Percentiles rank a stretch among this genome's conserved stretches.
These are phyloP conservation scores for Metaphire vulgaris DNA, from an alignment of 1,140 invertebrate species.

Conservation along the genomic window DNA sequence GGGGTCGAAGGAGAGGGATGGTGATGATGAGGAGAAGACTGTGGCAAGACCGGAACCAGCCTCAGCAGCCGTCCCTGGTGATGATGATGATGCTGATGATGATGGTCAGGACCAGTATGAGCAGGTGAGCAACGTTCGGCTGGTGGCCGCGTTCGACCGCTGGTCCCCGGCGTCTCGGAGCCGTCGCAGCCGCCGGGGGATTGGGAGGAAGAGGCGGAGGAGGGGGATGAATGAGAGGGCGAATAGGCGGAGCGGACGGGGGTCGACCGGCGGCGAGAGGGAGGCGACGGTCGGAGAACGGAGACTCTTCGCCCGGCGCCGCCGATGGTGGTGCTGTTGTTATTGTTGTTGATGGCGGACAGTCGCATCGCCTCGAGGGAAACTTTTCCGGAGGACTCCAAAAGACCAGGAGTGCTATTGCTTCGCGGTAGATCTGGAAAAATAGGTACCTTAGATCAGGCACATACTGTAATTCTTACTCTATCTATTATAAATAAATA, in stretches of 20 bases:
- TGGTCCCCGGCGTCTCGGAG: constrained; percentile 26
- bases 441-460: no score
- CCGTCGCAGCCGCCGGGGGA: constrained; percentile 31
- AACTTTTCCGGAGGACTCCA: constrained; percentile 79
- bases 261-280: constrained; percentile 11
- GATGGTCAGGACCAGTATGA: no score
- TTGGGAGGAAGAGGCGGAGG: constrained; percentile 34
- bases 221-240: constrained; percentile 35
- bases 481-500: no score
- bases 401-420: constrained; percentile 86
- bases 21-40: no score
- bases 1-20: no score
- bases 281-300: constrained; percentile 23
- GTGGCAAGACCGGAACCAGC: no score
- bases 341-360: constrained; percentile 32
- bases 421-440: constrained; percentile 77
- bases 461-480: no score
- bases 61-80: no score
- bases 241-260: constrained; percentile 38
- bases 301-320: constrained; percentile 40
- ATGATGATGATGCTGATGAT: no score
- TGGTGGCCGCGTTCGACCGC: no score
- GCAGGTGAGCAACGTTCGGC: no score
- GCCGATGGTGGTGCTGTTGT: constrained; percentile 59
- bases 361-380: constrained; percentile 74